Evolutionary conservation across 2,797 vertebrate species (phyloP).

Genomic region (Urosaurus nigricauda): DNA sequence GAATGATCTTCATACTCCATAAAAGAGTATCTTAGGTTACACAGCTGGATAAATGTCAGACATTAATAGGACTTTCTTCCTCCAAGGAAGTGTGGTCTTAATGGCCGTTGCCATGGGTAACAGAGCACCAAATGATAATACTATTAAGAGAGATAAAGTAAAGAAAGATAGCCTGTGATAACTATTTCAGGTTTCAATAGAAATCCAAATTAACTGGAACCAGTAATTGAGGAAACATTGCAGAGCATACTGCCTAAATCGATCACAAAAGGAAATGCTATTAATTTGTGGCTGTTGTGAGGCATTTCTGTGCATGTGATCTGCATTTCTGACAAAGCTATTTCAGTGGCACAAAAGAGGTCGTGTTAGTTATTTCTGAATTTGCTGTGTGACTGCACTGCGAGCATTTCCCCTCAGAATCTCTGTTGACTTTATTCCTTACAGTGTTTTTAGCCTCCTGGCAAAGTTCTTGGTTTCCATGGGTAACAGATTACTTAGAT

Average conservation of each 20-base stretch:
- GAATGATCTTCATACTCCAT: conserved; percentile 28
- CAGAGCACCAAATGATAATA: conserved; percentile 53
- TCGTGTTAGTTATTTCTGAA: conserved; percentile 64
- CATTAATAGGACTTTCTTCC: conserved; percentile 23
- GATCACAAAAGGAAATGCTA: conserved; percentile 65
- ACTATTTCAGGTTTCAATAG: conserved; percentile 62
- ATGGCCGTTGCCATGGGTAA: conserved; percentile 69
- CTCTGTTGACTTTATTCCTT: conserved; percentile 44
- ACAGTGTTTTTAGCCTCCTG: conserved; percentile 28
- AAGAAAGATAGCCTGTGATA: conserved; percentile 60
- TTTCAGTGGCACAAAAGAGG: conserved; percentile 58
- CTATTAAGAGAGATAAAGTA: conserved; percentile 56
- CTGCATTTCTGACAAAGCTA: conserved; percentile 7
- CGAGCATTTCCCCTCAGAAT: conserved; percentile 57
- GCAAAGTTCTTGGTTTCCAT: conserved; percentile 14
- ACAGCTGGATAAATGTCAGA: conserved; percentile 57
- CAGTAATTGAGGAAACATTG: conserved; percentile 70
- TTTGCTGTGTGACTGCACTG: conserved; percentile 58
- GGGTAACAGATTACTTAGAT: conserved; percentile 32
- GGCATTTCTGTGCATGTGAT: conserved; percentile 16
- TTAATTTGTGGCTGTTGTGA: conserved; percentile 52
- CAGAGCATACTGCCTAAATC: conserved; percentile 24
- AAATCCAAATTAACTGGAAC: conserved; percentile 70
- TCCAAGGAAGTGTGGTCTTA: conserved; percentile 6
- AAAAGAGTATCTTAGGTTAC: conserved; percentile 22